phyloP scores from a whole-genome alignment of 2,888 invertebrate genomes.

The Drosophila quinaria region DNA sequence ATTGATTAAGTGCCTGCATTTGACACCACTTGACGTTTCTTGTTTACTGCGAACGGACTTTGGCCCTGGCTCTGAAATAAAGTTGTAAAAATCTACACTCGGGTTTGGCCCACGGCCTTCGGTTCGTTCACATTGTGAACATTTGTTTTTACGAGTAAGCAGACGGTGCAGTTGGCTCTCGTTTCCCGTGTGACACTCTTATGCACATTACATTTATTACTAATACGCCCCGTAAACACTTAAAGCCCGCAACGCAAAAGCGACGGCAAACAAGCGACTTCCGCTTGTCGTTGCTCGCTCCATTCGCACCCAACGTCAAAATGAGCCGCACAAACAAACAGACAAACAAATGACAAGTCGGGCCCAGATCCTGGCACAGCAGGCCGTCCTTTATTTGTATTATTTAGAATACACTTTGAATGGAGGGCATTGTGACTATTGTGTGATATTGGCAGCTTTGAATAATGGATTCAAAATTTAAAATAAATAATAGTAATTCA shows the following conservation, averaged over 20 bases:
- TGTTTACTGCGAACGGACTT: conserved; percentile 34
- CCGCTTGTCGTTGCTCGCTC: conserved; percentile 39
- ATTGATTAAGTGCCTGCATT: conserved; percentile 79
- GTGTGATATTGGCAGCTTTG: not conserved
- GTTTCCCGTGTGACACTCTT: conserved; percentile 44
- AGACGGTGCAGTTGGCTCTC: conserved; percentile 5
- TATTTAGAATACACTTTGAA: conserved; percentile 19
- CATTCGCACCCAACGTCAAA: conserved; percentile 43
- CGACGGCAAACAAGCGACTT: conserved; percentile 69
- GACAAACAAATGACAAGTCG: conserved; percentile 36
- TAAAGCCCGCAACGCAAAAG: conserved; percentile 54
- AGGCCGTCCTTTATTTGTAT: conserved; percentile 42
- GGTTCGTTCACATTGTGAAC: conserved; percentile 66
- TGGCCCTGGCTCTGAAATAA: conserved; percentile 50
- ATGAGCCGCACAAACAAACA: conserved; percentile 43
- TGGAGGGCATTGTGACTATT: not conserved
- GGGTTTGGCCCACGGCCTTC: conserved; percentile 21
- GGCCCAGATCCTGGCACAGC: conserved; percentile 35
- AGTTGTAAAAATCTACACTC: conserved; percentile 67
- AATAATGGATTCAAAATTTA: too few relatives aligned
- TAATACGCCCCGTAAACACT: conserved; percentile 81
- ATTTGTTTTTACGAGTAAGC: conserved; percentile 49
- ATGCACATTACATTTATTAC: conserved; percentile 76
- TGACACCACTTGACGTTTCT: conserved; percentile 66
- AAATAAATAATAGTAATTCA: not conserved